Evolutionary conservation across 2,888 invertebrate species (phyloP).

Genomic region (Parasteatoda lunata): DNA sequence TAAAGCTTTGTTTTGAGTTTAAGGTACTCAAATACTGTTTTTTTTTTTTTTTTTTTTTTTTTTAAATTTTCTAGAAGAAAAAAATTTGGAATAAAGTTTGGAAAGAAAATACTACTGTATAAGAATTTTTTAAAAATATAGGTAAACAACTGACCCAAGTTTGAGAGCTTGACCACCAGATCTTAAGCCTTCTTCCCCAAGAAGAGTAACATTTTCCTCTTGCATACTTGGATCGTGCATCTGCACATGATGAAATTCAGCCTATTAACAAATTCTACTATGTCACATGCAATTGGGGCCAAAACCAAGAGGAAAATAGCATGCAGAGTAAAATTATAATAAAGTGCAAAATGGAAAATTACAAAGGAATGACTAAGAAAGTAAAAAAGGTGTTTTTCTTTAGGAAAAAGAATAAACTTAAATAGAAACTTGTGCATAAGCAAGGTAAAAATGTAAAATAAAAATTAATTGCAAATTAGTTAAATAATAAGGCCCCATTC

Average conservation of each 20-base stretch:
- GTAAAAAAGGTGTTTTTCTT: constrained; percentile 15
- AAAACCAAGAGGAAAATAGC: constrained; percentile 53
- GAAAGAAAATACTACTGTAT: too few relatives aligned
- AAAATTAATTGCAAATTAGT: constrained; percentile 39
- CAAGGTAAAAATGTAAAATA: constrained; percentile 19
- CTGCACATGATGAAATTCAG: constrained; percentile 78
- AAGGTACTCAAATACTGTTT: too few relatives aligned
- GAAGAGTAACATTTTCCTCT: constrained; percentile 93
- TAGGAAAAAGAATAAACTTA: constrained; percentile 17
- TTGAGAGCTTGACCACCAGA: constrained; percentile 97
- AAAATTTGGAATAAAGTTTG: too few relatives aligned
- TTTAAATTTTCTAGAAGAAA: too few relatives aligned
- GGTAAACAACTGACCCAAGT: constrained; percentile 83
- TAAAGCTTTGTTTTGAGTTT: too few relatives aligned
- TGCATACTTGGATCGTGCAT: constrained; percentile 96
- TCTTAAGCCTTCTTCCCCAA: constrained; percentile 95
- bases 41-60: too few relatives aligned
- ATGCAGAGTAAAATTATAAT: constrained; percentile 44
- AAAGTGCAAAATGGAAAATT: constrained; percentile 12
- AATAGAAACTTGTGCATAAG: constrained; percentile 25
- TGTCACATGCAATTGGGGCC: constrained; percentile 67
- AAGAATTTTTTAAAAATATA: too few relatives aligned
- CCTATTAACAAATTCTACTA: constrained; percentile 71
- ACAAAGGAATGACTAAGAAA: neutral
- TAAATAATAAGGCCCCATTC: constrained; percentile 57